Conservation (phyloP, 2,888 invertebrate species). For the Diarsia dahlii region DNA sequence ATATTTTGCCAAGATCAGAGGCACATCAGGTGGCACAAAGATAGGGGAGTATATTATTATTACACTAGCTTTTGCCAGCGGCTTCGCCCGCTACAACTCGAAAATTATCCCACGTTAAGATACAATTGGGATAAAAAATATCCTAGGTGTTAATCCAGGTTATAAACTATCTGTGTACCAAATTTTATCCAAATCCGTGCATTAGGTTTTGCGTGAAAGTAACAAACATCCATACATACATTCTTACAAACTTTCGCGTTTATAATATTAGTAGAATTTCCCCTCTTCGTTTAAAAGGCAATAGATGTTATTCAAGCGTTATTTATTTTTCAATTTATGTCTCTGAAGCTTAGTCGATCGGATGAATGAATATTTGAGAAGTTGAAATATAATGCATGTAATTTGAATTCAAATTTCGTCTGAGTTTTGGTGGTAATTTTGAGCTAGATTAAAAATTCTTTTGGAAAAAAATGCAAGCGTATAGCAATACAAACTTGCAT, state of each 20-base stretch:
- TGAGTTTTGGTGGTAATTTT: not conserved
- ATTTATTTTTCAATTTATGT: conserved; percentile 61
- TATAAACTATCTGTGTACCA: no score
- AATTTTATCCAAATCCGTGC: no score
- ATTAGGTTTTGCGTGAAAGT: no score
- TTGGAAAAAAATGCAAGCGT: not conserved
- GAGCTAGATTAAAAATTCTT: not conserved
- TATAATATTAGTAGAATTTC: conserved; percentile 44
- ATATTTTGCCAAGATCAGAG: conserved; percentile 81
- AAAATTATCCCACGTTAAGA: no score
- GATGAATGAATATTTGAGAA: conserved; percentile 26
- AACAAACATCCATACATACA: no score
- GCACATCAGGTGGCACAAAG: conserved; percentile 76
- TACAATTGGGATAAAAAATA: no score
- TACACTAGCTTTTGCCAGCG: conserved; percentile 19
- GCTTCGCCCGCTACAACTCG: no score
- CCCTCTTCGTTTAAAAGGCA: conserved; percentile 65
- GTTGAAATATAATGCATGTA: conserved; percentile 2
- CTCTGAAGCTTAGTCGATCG: conserved; percentile 20
- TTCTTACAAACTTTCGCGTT: no score
- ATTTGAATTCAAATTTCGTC: not conserved
- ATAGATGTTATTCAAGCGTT: conserved; percentile 60
- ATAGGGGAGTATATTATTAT: conserved; percentile 68
- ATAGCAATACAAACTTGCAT: no score
- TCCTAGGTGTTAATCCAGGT: no score